phyloP scores from a whole-genome alignment of 2,797 vertebrate genomes.

The Syngnathus acus region DNA sequence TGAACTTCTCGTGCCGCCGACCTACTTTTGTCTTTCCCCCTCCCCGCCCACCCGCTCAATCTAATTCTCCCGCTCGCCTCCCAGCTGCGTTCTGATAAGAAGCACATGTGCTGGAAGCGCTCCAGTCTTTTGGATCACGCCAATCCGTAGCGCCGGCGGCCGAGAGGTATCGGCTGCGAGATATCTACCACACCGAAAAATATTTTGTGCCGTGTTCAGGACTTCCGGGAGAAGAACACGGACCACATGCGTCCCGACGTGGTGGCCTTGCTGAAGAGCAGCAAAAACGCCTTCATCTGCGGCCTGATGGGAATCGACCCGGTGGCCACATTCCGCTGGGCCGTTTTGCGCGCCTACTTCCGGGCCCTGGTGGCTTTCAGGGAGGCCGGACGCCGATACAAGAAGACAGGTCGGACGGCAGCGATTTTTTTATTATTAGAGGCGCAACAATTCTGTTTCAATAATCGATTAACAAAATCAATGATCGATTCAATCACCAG shows the following conservation, averaged over 20 bases:
- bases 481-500: too few species aligned
- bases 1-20: conserved; percentile 20
- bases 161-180: conserved; percentile 17
- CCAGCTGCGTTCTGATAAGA: conserved; percentile 48
- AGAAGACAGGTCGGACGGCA: conserved; percentile 76
- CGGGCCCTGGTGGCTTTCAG: conserved; percentile 84
- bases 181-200: not conserved
- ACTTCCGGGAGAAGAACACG: conserved; percentile 98
- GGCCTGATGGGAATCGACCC: conserved; percentile 92
- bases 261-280: conserved; percentile 91
- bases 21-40: conserved; percentile 7
- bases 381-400: conserved; percentile 80
- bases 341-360: conserved; percentile 87
- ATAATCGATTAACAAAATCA: too few species aligned
- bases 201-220: conserved; percentile 57
- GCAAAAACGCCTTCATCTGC: conserved; percentile 85
- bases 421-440: too few species aligned
- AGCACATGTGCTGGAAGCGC: conserved; percentile 49
- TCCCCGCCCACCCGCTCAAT: conserved; percentile 14
- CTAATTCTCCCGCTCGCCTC: conserved; percentile 30
- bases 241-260: conserved; percentile 98
- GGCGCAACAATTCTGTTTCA: too few species aligned
- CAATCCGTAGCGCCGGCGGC: conserved; percentile 36
- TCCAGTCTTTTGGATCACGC: conserved; percentile 26
- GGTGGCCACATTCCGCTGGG: conserved; percentile 93